Percentiles rank a stretch among this genome's conserved stretches.
Evolutionary conservation across 2,113 vertebrate genomes (phyloP).

Genomic region (Oryctolagus cuniculus): mOryCun1.1 NC_091447.1:60843001-60843500

Average conservation of each 20-base stretch:
- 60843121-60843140: neutral
- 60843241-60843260: neutral
- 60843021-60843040: neutral
- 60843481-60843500: neutral
- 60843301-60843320: neutral
- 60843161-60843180: neutral
- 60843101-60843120: neutral
- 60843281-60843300: no score
- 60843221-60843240: neutral
- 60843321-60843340: neutral
- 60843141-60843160: neutral
- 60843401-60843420: neutral
- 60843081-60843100: conserved; percentile 53
- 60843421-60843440: neutral
- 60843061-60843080: neutral
- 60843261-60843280: no score
- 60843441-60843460: neutral
- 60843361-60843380: conserved; percentile 65
- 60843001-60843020: no score
- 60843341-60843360: neutral
- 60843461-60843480: no score
- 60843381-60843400: conserved; percentile 44
- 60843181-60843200: neutral
- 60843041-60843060: neutral
- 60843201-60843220: neutral